A percentile compares a stretch with the other conserved stretches of the same genome.
Evolutionary conservation across 2,797 vertebrate species (phyloP).

Genomic region (Melanotaenia nigrans): DNA sequence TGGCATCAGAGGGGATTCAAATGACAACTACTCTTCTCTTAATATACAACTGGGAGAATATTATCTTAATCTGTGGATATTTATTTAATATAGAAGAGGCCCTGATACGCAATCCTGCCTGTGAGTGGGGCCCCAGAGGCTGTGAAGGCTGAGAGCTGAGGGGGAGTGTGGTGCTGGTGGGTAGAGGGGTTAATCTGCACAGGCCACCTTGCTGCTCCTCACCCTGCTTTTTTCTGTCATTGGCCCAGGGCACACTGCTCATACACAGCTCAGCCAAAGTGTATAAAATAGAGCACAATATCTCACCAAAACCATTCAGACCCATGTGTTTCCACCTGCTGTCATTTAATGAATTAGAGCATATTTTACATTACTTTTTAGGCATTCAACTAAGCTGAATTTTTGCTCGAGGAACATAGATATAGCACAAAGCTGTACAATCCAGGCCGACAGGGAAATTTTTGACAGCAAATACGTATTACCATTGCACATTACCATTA

Average conservation of each 20-base stretch:
- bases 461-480: constrained; percentile 81
- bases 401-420: constrained; percentile 83
- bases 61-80: constrained; percentile 84
- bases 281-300: constrained; percentile 81
- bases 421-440: constrained; percentile 80
- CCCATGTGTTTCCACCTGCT: constrained; percentile 79
- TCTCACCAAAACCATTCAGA: constrained; percentile 79
- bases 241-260: constrained; percentile 81
- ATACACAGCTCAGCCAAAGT: constrained; percentile 77
- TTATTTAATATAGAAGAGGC: constrained; percentile 78
- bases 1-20: constrained; percentile 62
- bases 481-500: constrained; percentile 83
- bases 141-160: constrained; percentile 69
- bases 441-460: constrained; percentile 82
- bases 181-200: constrained; percentile 85
- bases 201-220: constrained; percentile 87
- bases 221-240: constrained; percentile 81
- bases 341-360: constrained; percentile 85
- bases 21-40: constrained; percentile 75
- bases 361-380: constrained; percentile 84
- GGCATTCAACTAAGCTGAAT: constrained; percentile 80
- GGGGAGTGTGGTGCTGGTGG: constrained; percentile 61
- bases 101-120: constrained; percentile 81
- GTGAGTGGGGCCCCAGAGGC: constrained; percentile 77
- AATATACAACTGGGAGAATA: constrained; percentile 76